Base-by-base conservation (phyloP, 2,888 invertebrate species). In the Bedellia somnulentella region DNA sequence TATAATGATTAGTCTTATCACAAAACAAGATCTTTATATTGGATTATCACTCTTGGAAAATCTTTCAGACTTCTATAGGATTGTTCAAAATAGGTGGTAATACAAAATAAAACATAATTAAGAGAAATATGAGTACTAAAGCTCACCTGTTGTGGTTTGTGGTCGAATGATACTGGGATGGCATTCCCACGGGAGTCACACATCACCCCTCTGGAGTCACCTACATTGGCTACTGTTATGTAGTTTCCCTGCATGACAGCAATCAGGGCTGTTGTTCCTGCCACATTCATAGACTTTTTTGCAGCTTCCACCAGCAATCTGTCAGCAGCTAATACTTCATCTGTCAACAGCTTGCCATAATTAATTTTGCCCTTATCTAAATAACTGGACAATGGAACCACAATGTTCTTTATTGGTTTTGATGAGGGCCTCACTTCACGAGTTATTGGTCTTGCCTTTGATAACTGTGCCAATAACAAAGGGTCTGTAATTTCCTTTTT, bases 201-300 rank as follows among this genome's bases (percentile, higher is more conserved):
- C 87, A 96, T 91, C 0, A 96, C 95, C 15, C 94, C 97, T 39
- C 97, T 79, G 0, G 96, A 96, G 61, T 97, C 97, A 3, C 97
- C 97, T 14, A 97, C 95, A 78, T 97, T 97, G 9, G 95, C 96
- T 15, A 97, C 94, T 39, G 90, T 86, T 38, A 97, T 66, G 46
- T 85, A 82, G 43, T 86, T 83, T 23, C 82, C 86, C 57, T 93
- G 89, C 42, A 96, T 73, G 10, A 96, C 68, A 15, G 94, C 95
- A 43, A 96, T 87, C 25, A 97, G 66, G 2, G 94, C 93, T 15
- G 97, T 97, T 13, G 95, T 94, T 10, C 97, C 96, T 56, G 83
- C 86, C 13, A 86, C 84, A 61, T 86, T 83, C 49, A 83, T 73
- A 18, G 84, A 85, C 42, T 87, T 83, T 54, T 92, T 93, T 5